Evolutionary conservation across 2,797 vertebrate genomes (phyloP).

Genomic region (Alfaro cultratus): DNA sequence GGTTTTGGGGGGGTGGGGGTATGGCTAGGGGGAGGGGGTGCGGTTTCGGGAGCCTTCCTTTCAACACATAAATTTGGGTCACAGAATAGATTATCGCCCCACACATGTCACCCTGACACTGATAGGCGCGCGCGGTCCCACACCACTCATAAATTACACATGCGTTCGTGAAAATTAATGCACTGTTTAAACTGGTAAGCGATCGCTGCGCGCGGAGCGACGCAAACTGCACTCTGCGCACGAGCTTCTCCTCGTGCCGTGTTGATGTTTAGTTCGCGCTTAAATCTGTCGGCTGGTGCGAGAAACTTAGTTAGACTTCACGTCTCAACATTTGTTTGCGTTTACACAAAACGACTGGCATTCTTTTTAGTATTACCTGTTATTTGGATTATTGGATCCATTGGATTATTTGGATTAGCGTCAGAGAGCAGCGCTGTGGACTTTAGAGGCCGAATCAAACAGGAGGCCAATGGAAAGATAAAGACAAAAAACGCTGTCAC

Average conservation of each 20-base stretch:
- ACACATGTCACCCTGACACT: conserved; percentile 71
- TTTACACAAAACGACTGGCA: conserved; percentile 1
- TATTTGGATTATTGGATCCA: too few species aligned
- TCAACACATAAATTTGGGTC: conserved; percentile 77
- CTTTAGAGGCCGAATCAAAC: conserved; percentile 56
- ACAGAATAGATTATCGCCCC: conserved; percentile 76
- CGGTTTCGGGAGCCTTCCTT: conserved; percentile 69
- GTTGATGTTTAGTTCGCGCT: conserved; percentile 31
- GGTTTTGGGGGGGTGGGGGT: too few species aligned
- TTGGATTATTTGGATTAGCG: conserved; percentile 8
- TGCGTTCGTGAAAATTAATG: conserved; percentile 60
- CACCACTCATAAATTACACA: conserved; percentile 68
- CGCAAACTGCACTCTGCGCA: conserved; percentile 19
- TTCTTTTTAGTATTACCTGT: background rate
- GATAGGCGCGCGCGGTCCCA: conserved; percentile 59
- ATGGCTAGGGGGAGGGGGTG: conserved; percentile 10
- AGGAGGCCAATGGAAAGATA: conserved; percentile 66
- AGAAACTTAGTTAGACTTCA: conserved; percentile 17
- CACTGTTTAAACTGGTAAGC: conserved; percentile 67
- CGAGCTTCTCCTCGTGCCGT: conserved; percentile 12
- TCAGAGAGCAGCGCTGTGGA: conserved; percentile 35
- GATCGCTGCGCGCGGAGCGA: conserved; percentile 48
- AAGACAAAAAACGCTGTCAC: conserved; percentile 49
- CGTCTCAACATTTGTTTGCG: background rate
- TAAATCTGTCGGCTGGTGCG: conserved; percentile 20